Evolutionary conservation across 2,113 vertebrate species (phyloP).

Genomic region (Promerops cafer): DNA sequence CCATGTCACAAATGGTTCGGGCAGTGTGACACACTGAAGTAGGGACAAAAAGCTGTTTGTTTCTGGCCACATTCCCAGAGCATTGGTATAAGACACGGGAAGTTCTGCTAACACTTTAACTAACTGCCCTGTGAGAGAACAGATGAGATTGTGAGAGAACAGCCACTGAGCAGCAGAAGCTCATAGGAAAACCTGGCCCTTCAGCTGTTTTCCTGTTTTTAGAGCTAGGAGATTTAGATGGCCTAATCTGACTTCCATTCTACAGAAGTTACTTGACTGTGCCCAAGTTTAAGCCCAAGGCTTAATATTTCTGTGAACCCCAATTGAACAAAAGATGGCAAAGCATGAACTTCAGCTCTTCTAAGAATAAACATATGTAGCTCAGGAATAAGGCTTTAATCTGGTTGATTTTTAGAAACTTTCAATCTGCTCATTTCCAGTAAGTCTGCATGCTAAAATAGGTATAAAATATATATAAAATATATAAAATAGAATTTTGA

Average conservation of each 20-base stretch:
- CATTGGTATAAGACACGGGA: fast-evolving
- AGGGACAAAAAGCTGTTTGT: background rate
- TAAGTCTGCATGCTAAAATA: background rate
- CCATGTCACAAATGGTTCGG: background rate
- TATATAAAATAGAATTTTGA: too few species aligned
- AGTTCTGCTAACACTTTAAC: background rate
- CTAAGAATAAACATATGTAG: background rate
- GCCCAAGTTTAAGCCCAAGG: background rate
- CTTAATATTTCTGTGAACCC: background rate
- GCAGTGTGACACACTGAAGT: background rate
- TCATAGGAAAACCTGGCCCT: background rate
- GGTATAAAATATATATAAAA: too few species aligned
- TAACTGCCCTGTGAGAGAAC: background rate
- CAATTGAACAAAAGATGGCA: background rate
- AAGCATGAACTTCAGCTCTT: background rate
- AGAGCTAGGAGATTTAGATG: background rate
- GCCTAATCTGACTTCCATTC: background rate
- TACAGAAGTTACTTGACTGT: background rate
- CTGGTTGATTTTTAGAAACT: background rate
- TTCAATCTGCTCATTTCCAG: fast-evolving
- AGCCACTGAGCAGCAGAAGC: background rate
- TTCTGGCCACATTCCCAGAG: fast-evolving
- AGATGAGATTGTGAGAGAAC: background rate
- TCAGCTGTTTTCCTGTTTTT: background rate
- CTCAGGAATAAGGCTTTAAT: background rate